These are phyloP conservation scores for Zygogramma bicolorata DNA, from an alignment of 2,888 invertebrate species.

Conservation along the genomic window DNA sequence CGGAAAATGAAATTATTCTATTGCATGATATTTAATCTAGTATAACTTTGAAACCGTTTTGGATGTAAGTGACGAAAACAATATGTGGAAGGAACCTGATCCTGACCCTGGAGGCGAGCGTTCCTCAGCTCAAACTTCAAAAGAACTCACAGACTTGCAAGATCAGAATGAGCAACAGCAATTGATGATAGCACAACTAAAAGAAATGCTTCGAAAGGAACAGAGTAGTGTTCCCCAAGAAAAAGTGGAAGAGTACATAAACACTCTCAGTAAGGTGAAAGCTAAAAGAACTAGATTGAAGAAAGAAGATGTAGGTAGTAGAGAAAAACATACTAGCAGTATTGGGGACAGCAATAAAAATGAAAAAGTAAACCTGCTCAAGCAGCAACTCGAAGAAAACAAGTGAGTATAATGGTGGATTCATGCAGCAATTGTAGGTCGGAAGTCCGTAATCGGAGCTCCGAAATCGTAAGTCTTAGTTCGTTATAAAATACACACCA, in stretches of 20 bases:
- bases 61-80: constrained; percentile 19
- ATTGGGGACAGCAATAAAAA: constrained; percentile 68
- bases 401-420: constrained; percentile 62
- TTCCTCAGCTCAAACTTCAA: constrained; percentile 43
- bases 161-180: constrained; percentile 65
- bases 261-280: constrained; percentile 63
- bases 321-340: constrained; percentile 38
- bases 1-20: too few species aligned
- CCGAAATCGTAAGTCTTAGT: too few species aligned
- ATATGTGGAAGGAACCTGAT: constrained; percentile 63
- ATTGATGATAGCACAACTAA: constrained; percentile 64
- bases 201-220: constrained; percentile 66
- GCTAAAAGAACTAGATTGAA: constrained; percentile 60
- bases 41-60: too few species aligned
- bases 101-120: constrained; percentile 55
- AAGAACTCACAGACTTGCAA: constrained; percentile 60
- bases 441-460: too few species aligned
- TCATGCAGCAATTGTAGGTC: too few species aligned
- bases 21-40: too few species aligned
- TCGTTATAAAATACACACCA: too few species aligned
- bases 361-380: constrained; percentile 65
- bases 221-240: constrained; percentile 63
- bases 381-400: constrained; percentile 71
- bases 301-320: constrained; percentile 49
- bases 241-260: constrained; percentile 66